These are phyloP conservation scores for Leguminivora glycinivorella DNA, from an alignment of 1,140 invertebrate genomes.

Conservation along the genomic window DNA sequence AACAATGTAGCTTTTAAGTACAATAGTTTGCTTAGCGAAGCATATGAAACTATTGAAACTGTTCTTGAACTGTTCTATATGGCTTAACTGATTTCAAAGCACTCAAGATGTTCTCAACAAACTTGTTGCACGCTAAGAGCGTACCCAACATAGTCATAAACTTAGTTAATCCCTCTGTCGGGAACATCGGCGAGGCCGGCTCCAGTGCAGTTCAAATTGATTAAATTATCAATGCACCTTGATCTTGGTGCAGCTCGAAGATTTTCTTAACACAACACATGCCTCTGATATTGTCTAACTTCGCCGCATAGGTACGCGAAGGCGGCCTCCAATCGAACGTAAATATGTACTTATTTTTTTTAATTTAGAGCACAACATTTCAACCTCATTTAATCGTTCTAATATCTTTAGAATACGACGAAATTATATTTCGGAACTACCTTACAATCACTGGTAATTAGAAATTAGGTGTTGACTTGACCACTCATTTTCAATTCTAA, in stretches of 20 bases:
- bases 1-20: neutral
- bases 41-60: slow-evolving; percentile 37
- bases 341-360: too few species aligned
- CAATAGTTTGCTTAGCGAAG: slow-evolving; percentile 27
- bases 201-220: slow-evolving; percentile 68
- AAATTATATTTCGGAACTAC: too few species aligned
- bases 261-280: slow-evolving; percentile 59
- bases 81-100: slow-evolving; percentile 71
- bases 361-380: too few species aligned
- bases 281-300: slow-evolving; percentile 25
- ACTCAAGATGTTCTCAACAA: slow-evolving; percentile 72
- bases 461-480: too few species aligned
- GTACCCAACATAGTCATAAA: slow-evolving; percentile 72
- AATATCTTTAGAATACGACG: too few species aligned
- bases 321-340: too few species aligned
- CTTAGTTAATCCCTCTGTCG: slow-evolving; percentile 72
- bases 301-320: slow-evolving; percentile 34
- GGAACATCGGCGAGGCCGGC: slow-evolving; percentile 56
- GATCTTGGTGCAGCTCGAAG: slow-evolving; percentile 63
- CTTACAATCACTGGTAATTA: too few species aligned
- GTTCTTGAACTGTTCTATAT: slow-evolving; percentile 57
- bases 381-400: too few species aligned
- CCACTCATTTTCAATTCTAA: too few species aligned
- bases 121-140: slow-evolving; percentile 72
- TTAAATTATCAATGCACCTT: slow-evolving; percentile 75